These are phyloP conservation scores for Tridacna crocea DNA, from an alignment of 2,888 invertebrate species.

Conservation along the genomic window DNA sequence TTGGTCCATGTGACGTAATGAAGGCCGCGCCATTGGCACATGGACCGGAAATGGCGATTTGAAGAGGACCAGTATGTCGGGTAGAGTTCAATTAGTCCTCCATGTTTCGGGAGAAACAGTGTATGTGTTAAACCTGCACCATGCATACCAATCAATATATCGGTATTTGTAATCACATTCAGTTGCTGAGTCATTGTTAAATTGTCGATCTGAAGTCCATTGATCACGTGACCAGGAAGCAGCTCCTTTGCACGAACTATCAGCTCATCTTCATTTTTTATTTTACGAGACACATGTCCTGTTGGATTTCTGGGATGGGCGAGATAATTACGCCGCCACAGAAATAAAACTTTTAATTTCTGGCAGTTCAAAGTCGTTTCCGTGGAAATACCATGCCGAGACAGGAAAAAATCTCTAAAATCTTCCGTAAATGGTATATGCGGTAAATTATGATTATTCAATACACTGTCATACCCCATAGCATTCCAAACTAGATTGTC, in stretches of 20 bases:
- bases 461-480: slow-evolving; percentile 79
- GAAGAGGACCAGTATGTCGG: slow-evolving; percentile 73
- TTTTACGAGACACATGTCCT: slow-evolving; percentile 80
- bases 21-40: slow-evolving; percentile 58
- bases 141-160: slow-evolving; percentile 82
- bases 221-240: slow-evolving; percentile 63
- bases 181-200: slow-evolving; percentile 79
- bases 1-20: slow-evolving; percentile 48
- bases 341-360: slow-evolving; percentile 74
- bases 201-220: slow-evolving; percentile 78
- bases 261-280: slow-evolving; percentile 80
- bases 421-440: slow-evolving; percentile 76
- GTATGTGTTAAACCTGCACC: slow-evolving; percentile 82
- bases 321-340: slow-evolving; percentile 82
- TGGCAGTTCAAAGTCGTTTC: slow-evolving; percentile 70
- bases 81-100: slow-evolving; percentile 80
- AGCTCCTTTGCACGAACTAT: slow-evolving; percentile 44
- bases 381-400: slow-evolving; percentile 57
- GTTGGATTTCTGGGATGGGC: slow-evolving; percentile 82
- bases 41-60: slow-evolving; percentile 76
- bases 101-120: slow-evolving; percentile 79
- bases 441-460: slow-evolving; percentile 70
- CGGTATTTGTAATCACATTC: slow-evolving; percentile 62
- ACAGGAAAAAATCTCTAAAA: slow-evolving; percentile 79
- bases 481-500: slow-evolving; percentile 76